phyloP scores from a whole-genome alignment of 2,888 invertebrate genomes.

The Taphrorychus bicolor region DNA sequence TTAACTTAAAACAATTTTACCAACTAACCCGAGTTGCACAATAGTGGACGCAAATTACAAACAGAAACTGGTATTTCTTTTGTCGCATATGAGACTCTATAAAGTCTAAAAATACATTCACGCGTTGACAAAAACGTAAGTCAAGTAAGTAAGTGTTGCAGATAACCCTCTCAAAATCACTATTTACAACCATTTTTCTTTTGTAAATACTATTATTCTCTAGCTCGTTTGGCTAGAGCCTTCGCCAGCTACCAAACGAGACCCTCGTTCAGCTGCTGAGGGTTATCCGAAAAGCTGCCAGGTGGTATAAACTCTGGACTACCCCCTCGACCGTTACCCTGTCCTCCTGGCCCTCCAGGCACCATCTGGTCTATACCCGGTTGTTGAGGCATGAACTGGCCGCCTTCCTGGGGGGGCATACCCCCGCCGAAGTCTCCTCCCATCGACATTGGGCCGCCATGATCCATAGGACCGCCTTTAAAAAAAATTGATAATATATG shows the following conservation, averaged over 20 bases:
- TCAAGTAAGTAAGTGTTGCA: neutral
- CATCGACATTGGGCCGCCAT: slow-evolving; percentile 70
- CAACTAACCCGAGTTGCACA: neutral
- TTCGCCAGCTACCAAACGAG: slow-evolving; percentile 74
- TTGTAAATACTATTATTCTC: slow-evolving; percentile 49
- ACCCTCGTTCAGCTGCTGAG: slow-evolving; percentile 76
- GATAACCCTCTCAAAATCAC: slow-evolving; percentile 49
- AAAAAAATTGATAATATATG: neutral
- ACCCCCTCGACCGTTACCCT: slow-evolving; percentile 63
- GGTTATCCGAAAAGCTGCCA: slow-evolving; percentile 72
- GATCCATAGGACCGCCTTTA: slow-evolving; percentile 76
- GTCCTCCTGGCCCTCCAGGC: slow-evolving; percentile 64
- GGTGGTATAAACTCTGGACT: slow-evolving; percentile 57
- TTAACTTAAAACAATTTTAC: neutral
- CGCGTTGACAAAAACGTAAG: too few relatives aligned
- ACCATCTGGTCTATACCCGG: slow-evolving; percentile 70
- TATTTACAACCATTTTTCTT: slow-evolving; percentile 52
- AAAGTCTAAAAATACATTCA: neutral
- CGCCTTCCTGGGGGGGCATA: slow-evolving; percentile 68
- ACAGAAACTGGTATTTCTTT: neutral
- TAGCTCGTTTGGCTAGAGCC: slow-evolving; percentile 61
- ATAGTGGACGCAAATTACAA: neutral
- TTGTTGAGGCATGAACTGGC: slow-evolving; percentile 65
- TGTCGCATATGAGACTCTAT: neutral
- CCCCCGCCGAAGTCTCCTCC: slow-evolving; percentile 79